These are phyloP conservation scores for Drosophila emarginata DNA, from an alignment of 2,888 invertebrate genomes.

Conservation along the genomic window DNA sequence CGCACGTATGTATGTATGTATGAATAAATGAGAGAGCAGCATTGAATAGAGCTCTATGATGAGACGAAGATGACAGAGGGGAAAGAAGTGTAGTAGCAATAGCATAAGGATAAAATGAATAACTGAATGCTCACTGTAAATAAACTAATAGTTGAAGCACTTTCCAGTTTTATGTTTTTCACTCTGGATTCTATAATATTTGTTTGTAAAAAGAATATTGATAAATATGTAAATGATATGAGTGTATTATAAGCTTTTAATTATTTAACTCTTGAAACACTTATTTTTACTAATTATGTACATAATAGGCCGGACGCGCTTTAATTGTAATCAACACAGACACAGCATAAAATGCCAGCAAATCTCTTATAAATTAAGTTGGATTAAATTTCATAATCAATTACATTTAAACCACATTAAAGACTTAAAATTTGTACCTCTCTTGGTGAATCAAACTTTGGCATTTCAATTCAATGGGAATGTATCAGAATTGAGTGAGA, in stretches of 20 bases:
- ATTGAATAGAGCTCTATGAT: constrained; percentile 47
- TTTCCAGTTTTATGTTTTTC: constrained; percentile 16
- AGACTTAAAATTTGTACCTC: constrained; percentile 22
- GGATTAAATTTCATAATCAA: constrained; percentile 63
- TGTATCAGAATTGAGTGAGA: constrained; percentile 42
- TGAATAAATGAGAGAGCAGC: constrained; percentile 71
- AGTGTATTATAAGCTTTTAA: constrained; percentile 38
- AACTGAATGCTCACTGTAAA: constrained; percentile 35
- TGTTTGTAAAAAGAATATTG: not conserved
- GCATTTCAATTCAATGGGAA: constrained; percentile 10
- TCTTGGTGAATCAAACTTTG: not conserved
- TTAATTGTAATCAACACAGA: constrained; percentile 32
- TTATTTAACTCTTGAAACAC: constrained; percentile 33
- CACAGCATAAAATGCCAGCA: constrained; percentile 24
- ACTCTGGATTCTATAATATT: constrained; percentile 1
- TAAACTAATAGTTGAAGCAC: constrained; percentile 60
- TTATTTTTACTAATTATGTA: constrained; percentile 61
- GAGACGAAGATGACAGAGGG: too few species aligned
- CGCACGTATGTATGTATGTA: constrained; percentile 73
- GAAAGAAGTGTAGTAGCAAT: not conserved
- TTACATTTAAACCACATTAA: constrained; percentile 58
- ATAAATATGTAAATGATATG: constrained; percentile 31
- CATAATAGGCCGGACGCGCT: constrained; percentile 53
- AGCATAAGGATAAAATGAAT: constrained; percentile 27
- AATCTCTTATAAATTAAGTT: constrained; percentile 46